Conservation (phyloP, 2,113 vertebrate species). For the Lagopus muta region DNA sequence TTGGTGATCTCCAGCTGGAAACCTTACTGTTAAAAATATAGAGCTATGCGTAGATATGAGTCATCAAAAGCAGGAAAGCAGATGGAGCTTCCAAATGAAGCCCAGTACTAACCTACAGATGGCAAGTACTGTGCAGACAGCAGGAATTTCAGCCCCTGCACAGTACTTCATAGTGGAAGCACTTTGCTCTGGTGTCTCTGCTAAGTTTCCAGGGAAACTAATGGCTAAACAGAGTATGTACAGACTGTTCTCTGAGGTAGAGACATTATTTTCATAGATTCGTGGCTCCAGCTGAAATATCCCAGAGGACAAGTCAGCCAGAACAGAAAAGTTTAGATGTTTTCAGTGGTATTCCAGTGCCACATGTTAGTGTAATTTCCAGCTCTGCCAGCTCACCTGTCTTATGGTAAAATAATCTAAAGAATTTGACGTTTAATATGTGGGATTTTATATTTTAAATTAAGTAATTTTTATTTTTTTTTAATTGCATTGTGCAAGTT, state of each 20-base stretch:
- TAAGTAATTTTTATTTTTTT: neutral
- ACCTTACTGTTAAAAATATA: neutral
- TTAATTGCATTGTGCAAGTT: neutral
- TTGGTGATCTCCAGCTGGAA: neutral
- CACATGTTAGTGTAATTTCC: neutral
- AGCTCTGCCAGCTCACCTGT: neutral
- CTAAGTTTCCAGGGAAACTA: slow-evolving; percentile 60
- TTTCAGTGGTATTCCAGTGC: neutral
- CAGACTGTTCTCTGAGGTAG: slow-evolving; percentile 47
- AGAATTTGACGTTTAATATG: neutral
- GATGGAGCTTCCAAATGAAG: slow-evolving; percentile 18
- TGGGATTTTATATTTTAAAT: neutral
- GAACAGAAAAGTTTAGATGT: neutral
- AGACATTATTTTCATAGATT: slow-evolving; percentile 11
- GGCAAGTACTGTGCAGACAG: neutral
- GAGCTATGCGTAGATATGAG: neutral
- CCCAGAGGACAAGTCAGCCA: neutral
- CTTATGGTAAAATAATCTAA: neutral
- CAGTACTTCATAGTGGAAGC: neutral
- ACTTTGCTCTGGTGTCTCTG: slow-evolving; percentile 12
- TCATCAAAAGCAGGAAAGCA: neutral
- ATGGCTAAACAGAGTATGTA: slow-evolving; percentile 28
- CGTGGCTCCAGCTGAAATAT: slow-evolving; percentile 14
- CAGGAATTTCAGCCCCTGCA: neutral
- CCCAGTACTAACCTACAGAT: slow-evolving; percentile 30